phyloP scores from a whole-genome alignment of 2,113 vertebrate genomes.

The Rhagologus leucostigma region DNA sequence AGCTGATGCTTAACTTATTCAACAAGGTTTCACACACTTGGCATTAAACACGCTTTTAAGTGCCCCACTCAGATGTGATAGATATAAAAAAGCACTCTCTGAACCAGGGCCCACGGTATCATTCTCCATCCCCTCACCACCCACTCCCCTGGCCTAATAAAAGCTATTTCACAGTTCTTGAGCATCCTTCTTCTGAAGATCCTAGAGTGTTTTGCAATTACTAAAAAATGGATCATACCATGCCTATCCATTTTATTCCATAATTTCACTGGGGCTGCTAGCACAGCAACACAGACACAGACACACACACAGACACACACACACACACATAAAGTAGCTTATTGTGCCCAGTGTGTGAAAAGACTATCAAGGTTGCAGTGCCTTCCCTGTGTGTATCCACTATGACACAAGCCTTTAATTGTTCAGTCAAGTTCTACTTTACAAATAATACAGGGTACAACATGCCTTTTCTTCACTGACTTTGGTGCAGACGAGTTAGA shows the following conservation, averaged over 20 bases:
- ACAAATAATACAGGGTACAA: neutral
- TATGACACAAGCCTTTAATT: neutral
- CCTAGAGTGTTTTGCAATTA: slow-evolving; percentile 21
- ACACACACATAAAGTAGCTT: neutral
- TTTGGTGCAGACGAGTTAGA: neutral
- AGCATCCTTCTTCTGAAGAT: slow-evolving; percentile 54
- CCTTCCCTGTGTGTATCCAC: neutral
- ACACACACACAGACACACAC: neutral
- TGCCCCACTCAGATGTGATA: neutral
- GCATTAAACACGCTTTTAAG: neutral
- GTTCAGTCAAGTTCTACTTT: neutral
- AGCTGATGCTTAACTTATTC: slow-evolving; percentile 5
- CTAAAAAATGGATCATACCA: neutral
- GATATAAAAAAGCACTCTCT: neutral
- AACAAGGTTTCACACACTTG: neutral
- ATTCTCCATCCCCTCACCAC: neutral
- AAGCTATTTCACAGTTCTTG: slow-evolving; percentile 51
- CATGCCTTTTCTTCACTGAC: neutral
- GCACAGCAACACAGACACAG: neutral
- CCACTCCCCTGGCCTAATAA: slow-evolving; percentile 6
- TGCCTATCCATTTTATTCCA: neutral
- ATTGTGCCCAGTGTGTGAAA: neutral
- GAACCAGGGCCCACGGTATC: neutral
- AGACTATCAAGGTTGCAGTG: neutral
- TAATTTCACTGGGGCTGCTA: neutral